Evolutionary conservation across 2,797 vertebrate genomes (phyloP).

Genomic region (Syndactyla subalaris): DNA sequence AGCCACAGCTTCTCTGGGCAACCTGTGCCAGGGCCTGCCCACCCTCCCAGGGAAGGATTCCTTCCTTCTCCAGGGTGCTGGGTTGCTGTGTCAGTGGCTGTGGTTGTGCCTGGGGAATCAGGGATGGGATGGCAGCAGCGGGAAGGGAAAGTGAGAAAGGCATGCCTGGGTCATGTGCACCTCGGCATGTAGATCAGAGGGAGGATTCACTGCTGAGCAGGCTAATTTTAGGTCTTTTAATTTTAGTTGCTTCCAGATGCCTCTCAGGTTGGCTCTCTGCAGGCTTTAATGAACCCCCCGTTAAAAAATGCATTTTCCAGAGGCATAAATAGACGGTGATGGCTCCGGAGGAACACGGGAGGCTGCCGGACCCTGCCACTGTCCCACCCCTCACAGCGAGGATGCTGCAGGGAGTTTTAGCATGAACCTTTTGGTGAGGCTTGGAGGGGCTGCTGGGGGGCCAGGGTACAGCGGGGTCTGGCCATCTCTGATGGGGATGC

Average conservation of each 20-base stretch:
- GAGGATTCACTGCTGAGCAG: not conserved
- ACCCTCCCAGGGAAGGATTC: not conserved
- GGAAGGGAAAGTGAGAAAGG: conserved; percentile 15
- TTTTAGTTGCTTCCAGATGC: conserved; percentile 54
- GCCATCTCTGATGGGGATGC: fast-evolving
- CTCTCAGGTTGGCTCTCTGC: not conserved
- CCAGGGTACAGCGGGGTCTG: not conserved
- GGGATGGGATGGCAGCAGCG: not conserved
- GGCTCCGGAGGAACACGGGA: not conserved
- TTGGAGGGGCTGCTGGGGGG: fast-evolving
- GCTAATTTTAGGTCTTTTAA: conserved; percentile 59
- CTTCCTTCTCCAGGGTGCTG: fast-evolving
- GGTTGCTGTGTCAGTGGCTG: not conserved
- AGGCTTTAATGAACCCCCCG: not conserved
- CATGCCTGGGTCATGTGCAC: not conserved
- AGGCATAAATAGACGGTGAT: not conserved
- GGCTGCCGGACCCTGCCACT: not conserved
- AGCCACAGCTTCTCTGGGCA: not conserved
- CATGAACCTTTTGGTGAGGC: fast-evolving
- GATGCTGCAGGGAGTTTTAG: fast-evolving
- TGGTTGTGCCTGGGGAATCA: fast-evolving
- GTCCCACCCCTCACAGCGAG: not conserved
- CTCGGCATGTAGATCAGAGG: not conserved
- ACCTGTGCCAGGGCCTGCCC: not conserved
- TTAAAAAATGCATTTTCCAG: not conserved